These are phyloP conservation scores for Cheirogaleus medius DNA, from an alignment of 2,113 vertebrate genomes.

Conservation along the genomic window DNA sequence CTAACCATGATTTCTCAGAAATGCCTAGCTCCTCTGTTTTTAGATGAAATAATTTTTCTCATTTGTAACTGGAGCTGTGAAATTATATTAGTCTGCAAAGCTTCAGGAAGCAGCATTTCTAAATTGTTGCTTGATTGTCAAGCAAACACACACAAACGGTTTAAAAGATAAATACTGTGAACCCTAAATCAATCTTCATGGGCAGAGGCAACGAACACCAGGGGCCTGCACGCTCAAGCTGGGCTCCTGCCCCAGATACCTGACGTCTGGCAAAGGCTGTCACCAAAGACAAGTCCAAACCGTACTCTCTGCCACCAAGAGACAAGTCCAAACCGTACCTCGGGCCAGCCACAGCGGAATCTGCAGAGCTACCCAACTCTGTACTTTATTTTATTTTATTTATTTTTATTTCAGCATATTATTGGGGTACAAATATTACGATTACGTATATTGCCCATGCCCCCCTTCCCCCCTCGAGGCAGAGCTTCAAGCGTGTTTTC, in stretches of 20 bases:
- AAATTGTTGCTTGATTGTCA: constrained; percentile 64
- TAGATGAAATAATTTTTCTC: constrained; percentile 69
- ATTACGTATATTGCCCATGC: too few species aligned
- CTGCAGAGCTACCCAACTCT: neutral
- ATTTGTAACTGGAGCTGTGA: constrained; percentile 71
- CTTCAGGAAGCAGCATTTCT: constrained; percentile 61
- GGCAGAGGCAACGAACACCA: neutral
- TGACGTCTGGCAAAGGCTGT: neutral
- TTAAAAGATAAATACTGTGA: constrained; percentile 59
- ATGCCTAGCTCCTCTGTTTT: constrained; percentile 47
- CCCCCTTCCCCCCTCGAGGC: too few species aligned
- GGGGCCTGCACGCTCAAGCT: neutral
- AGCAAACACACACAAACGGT: constrained; percentile 56
- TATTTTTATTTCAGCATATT: too few species aligned
- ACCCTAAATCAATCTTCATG: constrained; percentile 46
- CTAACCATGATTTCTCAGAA: constrained; percentile 73
- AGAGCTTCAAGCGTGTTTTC: too few species aligned
- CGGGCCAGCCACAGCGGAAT: neutral
- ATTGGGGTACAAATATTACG: too few species aligned
- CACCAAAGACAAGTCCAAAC: constrained; percentile 8
- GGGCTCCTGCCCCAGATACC: neutral
- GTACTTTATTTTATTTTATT: too few species aligned
- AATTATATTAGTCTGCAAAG: constrained; percentile 62
- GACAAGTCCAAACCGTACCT: constrained; percentile 30
- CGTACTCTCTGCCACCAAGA: constrained; percentile 12